phyloP scores from a whole-genome alignment of 2,888 invertebrate genomes.

The Anorthoa munda region DNA sequence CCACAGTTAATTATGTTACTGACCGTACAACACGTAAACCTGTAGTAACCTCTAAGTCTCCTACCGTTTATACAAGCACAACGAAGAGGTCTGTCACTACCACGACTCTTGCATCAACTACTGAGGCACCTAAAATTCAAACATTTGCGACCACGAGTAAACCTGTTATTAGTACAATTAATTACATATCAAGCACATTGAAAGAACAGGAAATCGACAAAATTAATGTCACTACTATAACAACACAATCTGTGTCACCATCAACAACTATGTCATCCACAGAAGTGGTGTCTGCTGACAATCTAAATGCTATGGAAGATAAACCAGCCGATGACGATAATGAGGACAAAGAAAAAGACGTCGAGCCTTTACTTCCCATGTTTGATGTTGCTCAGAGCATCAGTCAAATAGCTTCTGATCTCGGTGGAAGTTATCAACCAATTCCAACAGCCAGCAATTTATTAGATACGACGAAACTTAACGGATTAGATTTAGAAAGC shows the following conservation, averaged over 20 bases:
- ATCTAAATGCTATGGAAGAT: conserved; percentile 59
- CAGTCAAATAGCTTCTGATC: conserved; percentile 89
- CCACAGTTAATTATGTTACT: conserved; percentile 78
- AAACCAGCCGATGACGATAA: conserved; percentile 45
- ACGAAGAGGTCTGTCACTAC: conserved; percentile 62
- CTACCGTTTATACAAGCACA: conserved; percentile 52
- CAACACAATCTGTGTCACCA: conserved; percentile 87
- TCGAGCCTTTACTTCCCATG: conserved; percentile 75
- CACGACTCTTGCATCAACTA: conserved; percentile 45
- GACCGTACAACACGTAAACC: conserved; percentile 76
- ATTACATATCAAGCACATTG: conserved; percentile 61
- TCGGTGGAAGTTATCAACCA: conserved; percentile 82
- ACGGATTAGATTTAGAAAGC: conserved; percentile 80
- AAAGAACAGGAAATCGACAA: conserved; percentile 75
- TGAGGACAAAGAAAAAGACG: conserved; percentile 65
- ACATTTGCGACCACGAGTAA: conserved; percentile 58
- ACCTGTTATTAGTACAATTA: conserved; percentile 62
- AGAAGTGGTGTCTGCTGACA: conserved; percentile 74
- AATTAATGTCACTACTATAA: conserved; percentile 82
- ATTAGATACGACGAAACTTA: conserved; percentile 78
- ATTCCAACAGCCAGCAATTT: conserved; percentile 81
- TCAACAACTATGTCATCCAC: conserved; percentile 83
- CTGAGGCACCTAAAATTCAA: conserved; percentile 42
- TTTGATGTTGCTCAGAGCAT: conserved; percentile 89
- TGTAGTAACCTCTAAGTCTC: conserved; percentile 67